These are phyloP conservation scores for Nysson spinosus DNA, from an alignment of 2,888 invertebrate species.

Conservation along the genomic window DNA sequence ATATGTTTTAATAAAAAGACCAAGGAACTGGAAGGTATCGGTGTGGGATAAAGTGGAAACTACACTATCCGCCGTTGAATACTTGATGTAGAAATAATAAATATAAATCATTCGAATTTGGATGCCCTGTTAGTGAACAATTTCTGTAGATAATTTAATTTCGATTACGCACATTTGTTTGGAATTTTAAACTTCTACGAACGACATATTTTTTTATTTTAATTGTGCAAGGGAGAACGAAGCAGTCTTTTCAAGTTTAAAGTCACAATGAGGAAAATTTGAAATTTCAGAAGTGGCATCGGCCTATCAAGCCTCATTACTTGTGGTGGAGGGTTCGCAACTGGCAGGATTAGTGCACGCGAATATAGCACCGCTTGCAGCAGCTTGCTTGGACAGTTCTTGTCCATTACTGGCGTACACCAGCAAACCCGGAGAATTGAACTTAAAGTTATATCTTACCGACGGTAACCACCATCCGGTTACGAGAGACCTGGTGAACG, in stretches of 20 bases:
- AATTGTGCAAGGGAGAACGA: neutral
- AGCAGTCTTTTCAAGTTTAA: neutral
- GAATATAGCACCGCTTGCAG: slow-evolving; percentile 85
- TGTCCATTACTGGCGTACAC: slow-evolving; percentile 86
- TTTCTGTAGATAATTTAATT: no score
- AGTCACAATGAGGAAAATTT: slow-evolving; percentile 4
- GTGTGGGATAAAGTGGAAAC: no score
- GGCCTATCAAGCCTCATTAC: slow-evolving; percentile 84
- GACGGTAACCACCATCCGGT: slow-evolving; percentile 76
- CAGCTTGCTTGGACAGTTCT: slow-evolving; percentile 81
- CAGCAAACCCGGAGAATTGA: slow-evolving; percentile 77
- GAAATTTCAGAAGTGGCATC: slow-evolving; percentile 82
- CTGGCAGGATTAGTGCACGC: slow-evolving; percentile 85
- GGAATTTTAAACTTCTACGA: neutral
- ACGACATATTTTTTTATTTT: neutral
- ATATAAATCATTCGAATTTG: no score
- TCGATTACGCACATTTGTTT: no score
- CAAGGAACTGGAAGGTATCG: no score
- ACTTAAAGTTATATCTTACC: slow-evolving; percentile 75
- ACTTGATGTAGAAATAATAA: no score
- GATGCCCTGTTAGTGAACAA: no score
- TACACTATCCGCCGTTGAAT: no score
- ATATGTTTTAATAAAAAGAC: no score
- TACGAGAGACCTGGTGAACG: slow-evolving; percentile 90
- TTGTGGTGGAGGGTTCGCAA: slow-evolving; percentile 87